Base-by-base conservation (phyloP, 2,888 invertebrate genomes). In the Polia nebulosa region DNA sequence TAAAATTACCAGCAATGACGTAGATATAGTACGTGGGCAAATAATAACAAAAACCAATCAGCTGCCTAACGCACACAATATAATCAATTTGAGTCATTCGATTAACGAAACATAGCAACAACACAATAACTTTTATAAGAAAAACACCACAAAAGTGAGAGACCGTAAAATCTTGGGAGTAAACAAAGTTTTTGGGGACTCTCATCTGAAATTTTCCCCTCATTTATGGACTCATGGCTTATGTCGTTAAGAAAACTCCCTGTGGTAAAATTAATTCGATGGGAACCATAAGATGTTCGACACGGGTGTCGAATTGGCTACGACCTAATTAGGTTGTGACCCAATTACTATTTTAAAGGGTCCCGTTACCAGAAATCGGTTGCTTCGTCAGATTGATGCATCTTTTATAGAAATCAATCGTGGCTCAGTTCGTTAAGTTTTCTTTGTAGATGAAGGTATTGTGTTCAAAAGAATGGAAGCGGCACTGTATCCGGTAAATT, bases 311-410 rank as follows among this genome's bases (percentile, higher is more conserved):
- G 87, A 85, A 81, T 80, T 80, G 81, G 57, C 58, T 65, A 80
- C 89, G 91, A 92, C 92, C 92, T 91, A 93, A 94, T 94, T 94
- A 93, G 90, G 88, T 88, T 90, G 91, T 91, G 95, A 94, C 95
- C 95, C 93, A 95, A 94, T 94, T 95, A 90, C 90, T 75, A 86
- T 90, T 93, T 92, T 91, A 90, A 91, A 91, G 88, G 88, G 80
- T 76, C 74, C 72, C 71, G 81, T 81, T 82, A 83, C 83, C 84
- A 85, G 85, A 87, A 89, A 90, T 88, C 88, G 83, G 85, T 89
- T 87, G 84, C 89, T 88, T 80, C 78, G 67, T 80, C 66, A 80
- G 87, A 85, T 89, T 89, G 85, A 90, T 87, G 85, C 72, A 71
- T 61, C 70, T 79, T 87, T 84, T 80, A 85, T 63, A 64, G 70